A percentile compares a stretch with the other conserved stretches of the same genome.
Conservation (phyloP, 2,888 invertebrate species). For the Tipula confusa region DNA sequence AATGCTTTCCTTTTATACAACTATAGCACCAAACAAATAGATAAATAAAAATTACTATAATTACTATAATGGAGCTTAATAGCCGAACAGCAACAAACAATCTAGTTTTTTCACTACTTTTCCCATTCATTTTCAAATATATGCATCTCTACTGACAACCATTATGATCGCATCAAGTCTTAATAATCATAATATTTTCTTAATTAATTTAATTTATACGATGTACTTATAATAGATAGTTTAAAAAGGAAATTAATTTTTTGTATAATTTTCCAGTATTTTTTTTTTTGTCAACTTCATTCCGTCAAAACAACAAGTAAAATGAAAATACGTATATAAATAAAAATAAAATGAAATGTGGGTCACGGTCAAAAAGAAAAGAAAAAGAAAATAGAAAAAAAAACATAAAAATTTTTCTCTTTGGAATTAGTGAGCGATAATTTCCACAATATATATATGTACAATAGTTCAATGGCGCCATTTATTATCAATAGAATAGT, state of each 20-base stretch:
- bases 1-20: conserved; percentile 3
- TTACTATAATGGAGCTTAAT: conserved; percentile 3
- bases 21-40: not conserved
- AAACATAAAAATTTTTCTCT: not conserved
- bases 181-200: not conserved
- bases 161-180: not conserved
- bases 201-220: not conserved
- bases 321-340: not conserved
- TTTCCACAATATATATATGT: not conserved
- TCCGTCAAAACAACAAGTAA: conserved; percentile 16
- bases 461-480: not conserved
- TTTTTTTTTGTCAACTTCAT: conserved; percentile 4
- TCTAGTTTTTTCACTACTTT: not conserved
- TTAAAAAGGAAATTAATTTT: not conserved
- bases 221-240: not conserved
- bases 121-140: conserved; percentile 16
- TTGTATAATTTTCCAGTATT: conserved; percentile 12
- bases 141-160: not conserved
- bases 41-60: not conserved
- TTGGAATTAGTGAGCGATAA: not conserved
- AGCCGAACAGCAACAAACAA: not conserved
- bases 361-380: conserved; percentile 9
- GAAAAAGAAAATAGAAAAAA: not conserved
- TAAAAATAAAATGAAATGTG: not conserved
- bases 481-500: not conserved